Evolutionary conservation across 2,113 vertebrate species (phyloP), one percentile per base, ranked within the genome.

Genomic region (Chinchilla lanigera): DNA sequence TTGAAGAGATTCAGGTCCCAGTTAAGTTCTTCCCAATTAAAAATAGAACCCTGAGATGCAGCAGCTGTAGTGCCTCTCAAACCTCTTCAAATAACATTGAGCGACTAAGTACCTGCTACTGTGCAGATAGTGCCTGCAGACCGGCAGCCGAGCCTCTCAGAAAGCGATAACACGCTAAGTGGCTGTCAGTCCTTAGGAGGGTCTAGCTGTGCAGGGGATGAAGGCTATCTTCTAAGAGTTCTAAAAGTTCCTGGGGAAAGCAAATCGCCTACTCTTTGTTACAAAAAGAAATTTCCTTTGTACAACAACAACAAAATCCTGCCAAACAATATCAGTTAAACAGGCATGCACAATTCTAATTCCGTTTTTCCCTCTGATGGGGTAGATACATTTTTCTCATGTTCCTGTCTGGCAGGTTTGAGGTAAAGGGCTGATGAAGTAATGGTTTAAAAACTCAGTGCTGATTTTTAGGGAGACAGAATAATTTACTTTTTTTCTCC

Each of bases 21-120:
- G 96, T 97, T 96, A 96, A 96, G 92, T 96, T 96, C 97, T 91
- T 90, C 88, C 67, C 80, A 94, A 95, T 98, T 98, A 98, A 98
- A 98, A 98, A 98, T 98, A 98, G 98, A 97, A 97, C 94, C 85
- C 73, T 88, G 85, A 97, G 96, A 90, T 44, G 84, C 92, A 71
- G 94, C 94, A 85, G 93, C 96, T 95, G 94, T 89, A 91, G 95
- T 60, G 47, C 95, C 96, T 97, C 97, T 98, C 96, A 89, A 97
- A 87, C 94, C 97, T 98, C 98, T 98, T 98, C 96, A 97, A 93
- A 89, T 93, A 97, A 98, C 98, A 98, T 92, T 63, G 88, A 86
- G 67, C 2, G 2, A 97, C 95, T 97, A 98, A 98, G 98, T 96
- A 96, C 88, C 35, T 95, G 98, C 98, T 98, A 96, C 97, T 96